phyloP scores from a whole-genome alignment of 2,797 vertebrate species.

The Xenentodon cancila region DNA sequence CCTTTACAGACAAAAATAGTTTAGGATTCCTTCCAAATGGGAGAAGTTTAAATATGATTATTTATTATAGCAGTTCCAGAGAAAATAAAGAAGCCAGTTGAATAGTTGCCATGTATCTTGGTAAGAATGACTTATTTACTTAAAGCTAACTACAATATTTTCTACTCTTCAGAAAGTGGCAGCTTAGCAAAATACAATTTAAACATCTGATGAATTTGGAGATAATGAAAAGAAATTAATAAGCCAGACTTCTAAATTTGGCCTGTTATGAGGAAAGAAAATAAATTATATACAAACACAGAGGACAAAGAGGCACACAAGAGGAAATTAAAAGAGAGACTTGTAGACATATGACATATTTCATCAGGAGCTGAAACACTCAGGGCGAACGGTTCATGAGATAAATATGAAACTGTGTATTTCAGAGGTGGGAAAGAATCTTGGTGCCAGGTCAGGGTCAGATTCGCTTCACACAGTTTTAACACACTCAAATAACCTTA shows the following conservation, averaged over 20 bases:
- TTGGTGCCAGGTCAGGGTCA: slow-evolving; percentile 36
- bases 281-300: slow-evolving; percentile 4
- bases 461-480: background rate
- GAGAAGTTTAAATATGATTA: background rate
- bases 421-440: slow-evolving; percentile 21
- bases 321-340: slow-evolving; percentile 15
- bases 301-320: slow-evolving; percentile 1
- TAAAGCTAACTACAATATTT: too few species aligned
- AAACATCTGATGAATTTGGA: background rate
- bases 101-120: too few species aligned
- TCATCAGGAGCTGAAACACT: slow-evolving; percentile 10
- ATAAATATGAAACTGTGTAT: slow-evolving; percentile 31
- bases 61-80: slow-evolving; percentile 7
- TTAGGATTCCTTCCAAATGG: slow-evolving; percentile 4
- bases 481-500: slow-evolving; percentile 18
- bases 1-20: background rate
- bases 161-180: too few species aligned
- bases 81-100: background rate
- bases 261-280: background rate
- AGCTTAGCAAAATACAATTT: background rate
- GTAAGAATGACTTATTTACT: too few species aligned
- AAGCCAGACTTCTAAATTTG: slow-evolving; percentile 3
- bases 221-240: slow-evolving; percentile 3
- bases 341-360: slow-evolving; percentile 7
- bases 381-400: slow-evolving; percentile 24